These are phyloP conservation scores for Ennomos quercinarius DNA, from an alignment of 2,888 invertebrate species.

Conservation along the genomic window DNA sequence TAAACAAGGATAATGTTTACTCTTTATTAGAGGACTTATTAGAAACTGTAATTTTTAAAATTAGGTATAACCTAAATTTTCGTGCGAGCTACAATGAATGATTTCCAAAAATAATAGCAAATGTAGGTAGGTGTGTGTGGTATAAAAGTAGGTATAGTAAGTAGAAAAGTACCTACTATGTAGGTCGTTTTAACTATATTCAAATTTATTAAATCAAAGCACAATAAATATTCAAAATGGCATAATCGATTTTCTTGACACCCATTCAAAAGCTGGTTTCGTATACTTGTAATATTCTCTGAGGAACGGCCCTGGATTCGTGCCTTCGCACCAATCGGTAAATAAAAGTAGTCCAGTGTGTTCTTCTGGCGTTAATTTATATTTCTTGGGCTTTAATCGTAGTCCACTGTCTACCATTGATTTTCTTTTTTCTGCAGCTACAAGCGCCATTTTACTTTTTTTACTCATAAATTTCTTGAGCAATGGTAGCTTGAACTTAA, in stretches of 20 bases:
- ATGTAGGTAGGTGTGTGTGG: too few relatives aligned
- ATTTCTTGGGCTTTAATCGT: constrained; percentile 53
- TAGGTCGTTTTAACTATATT: too few relatives aligned
- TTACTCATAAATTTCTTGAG: constrained; percentile 67
- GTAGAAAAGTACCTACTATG: too few relatives aligned
- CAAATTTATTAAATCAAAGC: background rate
- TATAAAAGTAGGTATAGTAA: too few relatives aligned
- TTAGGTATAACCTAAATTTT: too few relatives aligned
- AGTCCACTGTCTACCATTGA: constrained; percentile 48
- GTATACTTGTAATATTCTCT: constrained; percentile 66
- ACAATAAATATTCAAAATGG: constrained; percentile 9
- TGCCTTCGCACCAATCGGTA: constrained; percentile 78
- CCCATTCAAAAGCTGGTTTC: constrained; percentile 65
- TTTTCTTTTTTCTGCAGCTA: constrained; percentile 56
- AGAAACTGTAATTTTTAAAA: too few relatives aligned
- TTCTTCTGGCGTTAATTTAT: constrained; percentile 68
- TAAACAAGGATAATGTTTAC: too few relatives aligned
- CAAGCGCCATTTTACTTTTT: constrained; percentile 60
- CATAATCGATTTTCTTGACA: constrained; percentile 49
- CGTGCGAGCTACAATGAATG: too few relatives aligned
- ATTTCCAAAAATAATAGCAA: too few relatives aligned
- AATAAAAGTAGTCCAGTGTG: constrained; percentile 67
- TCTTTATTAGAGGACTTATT: too few relatives aligned
- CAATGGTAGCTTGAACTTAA: constrained; percentile 62
- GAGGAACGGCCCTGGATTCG: constrained; percentile 68